Conservation (phyloP, 2,888 invertebrate species). For the Ectemnius lituratus region DNA sequence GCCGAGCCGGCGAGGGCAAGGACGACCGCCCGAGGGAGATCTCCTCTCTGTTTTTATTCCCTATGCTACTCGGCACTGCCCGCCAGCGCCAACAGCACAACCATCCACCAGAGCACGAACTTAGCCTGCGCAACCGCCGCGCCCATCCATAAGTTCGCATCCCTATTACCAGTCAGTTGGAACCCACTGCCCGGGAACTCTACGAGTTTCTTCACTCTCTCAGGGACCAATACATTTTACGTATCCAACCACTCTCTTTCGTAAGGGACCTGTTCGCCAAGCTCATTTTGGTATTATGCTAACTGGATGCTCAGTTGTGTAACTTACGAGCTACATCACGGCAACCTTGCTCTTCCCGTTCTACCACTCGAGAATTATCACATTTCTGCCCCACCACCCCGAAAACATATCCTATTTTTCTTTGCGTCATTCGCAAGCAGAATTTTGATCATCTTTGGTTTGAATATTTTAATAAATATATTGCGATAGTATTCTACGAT, state of each 20-base stretch:
- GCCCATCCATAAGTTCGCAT: conserved; percentile 51
- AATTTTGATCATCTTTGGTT: too few relatives aligned
- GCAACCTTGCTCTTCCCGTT: too few relatives aligned
- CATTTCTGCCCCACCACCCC: too few relatives aligned
- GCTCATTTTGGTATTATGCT: conserved; percentile 25
- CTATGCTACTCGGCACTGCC: conserved; percentile 39
- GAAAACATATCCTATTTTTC: too few relatives aligned
- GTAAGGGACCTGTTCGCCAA: neutral
- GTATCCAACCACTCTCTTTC: neutral
- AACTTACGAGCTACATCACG: conserved; percentile 12
- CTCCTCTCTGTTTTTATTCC: conserved; percentile 63
- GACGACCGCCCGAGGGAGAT: conserved; percentile 73
- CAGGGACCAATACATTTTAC: neutral
- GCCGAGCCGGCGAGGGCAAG: conserved; percentile 75
- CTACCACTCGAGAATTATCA: too few relatives aligned
- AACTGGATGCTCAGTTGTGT: conserved; percentile 22
- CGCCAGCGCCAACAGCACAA: conserved; percentile 51
- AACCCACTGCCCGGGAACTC: conserved; percentile 6
- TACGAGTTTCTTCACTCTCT: conserved; percentile 1
- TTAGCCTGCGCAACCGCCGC: conserved; percentile 56
- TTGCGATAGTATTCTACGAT: too few relatives aligned
- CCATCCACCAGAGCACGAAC: conserved; percentile 30
- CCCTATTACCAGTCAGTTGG: conserved; percentile 28
- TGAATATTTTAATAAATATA: too few relatives aligned
- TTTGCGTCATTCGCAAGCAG: too few relatives aligned